Evolutionary conservation across 1,140 invertebrate species (phyloP), one percentile per base, ranked within the genome.

Genomic region (Hyles euphorbiae): DNA sequence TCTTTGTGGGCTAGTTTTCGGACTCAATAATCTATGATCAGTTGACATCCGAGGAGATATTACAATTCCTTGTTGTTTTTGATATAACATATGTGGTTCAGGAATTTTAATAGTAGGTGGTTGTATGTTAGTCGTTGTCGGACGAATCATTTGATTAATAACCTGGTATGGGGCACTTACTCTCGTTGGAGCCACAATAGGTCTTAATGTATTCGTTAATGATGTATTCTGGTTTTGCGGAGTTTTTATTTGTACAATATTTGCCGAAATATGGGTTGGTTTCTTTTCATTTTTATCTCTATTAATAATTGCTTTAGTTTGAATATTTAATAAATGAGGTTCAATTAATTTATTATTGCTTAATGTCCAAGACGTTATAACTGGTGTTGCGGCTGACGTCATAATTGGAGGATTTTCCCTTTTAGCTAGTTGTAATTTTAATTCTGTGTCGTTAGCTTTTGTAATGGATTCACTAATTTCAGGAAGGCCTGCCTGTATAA

Each of bases 101-200:
- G 91, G 91, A 72, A 91, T 91, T 70, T 90, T 91, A 40, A 92
- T 92, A 2, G 90, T 91, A 3, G 91, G 91, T 40, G 91, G 90
- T 66, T 91, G 91, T 76, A 90, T 87, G 61, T 78, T 85, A 11
- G 86, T 70, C 5, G 74, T 63, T 65, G 79, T 78, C 34, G 81
- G 78, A 60, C 85, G 78, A 53, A 87, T 86, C 12, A 88, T 76
- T 58, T 88, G 86, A 78, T 89, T 89, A 12, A 90, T 85, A 11
- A 90, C 84, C 72, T 88, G 83, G 76, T 87, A 87, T 55, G 84
- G 80, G 56, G 83, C 61, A 65, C 67, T 68, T 8, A 88, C 75
- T 68, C 87, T 80, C 54, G 70, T 71, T 22, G 81, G 58, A 57
- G 72, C 69, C 34, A 89, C 58, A 11, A 88, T 72, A 59, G 89